These are phyloP conservation scores for Tetramorium parvispinum DNA, from an alignment of 1,140 invertebrate genomes.

Conservation along the genomic window DNA sequence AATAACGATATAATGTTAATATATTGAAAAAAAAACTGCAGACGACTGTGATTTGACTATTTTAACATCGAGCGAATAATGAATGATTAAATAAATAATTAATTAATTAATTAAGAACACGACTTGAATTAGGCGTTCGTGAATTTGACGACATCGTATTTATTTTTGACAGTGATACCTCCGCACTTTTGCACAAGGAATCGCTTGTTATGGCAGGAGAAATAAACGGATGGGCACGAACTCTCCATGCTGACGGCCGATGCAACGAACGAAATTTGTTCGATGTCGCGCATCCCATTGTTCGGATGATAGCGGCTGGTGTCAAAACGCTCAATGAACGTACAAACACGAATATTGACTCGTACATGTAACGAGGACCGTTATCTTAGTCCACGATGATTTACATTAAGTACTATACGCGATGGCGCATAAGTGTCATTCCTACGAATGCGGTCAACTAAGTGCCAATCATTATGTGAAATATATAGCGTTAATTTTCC, in stretches of 20 bases:
- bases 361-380: neutral
- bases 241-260: constrained; percentile 48
- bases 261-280: constrained; percentile 58
- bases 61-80: neutral
- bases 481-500: constrained; percentile 23
- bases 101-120: constrained; percentile 42
- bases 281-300: constrained; percentile 61
- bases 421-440: constrained; percentile 1
- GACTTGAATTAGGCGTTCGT: constrained; percentile 15
- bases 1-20: neutral
- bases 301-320: constrained; percentile 63
- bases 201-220: constrained; percentile 64
- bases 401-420: neutral
- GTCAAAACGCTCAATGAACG: constrained; percentile 55
- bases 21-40: neutral
- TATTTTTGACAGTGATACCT: constrained; percentile 68
- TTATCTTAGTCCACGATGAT: constrained; percentile 7
- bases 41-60: neutral
- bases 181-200: constrained; percentile 65
- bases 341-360: constrained; percentile 25
- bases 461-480: constrained; percentile 10
- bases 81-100: constrained; percentile 3
- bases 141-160: constrained; percentile 64
- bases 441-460: constrained; percentile 23
- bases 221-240: constrained; percentile 60